Percentiles rank a stretch among this genome's conserved stretches.
Conservation (phyloP, 2,888 invertebrate genomes). For the Cataglyphis rosenhaueri region DNA sequence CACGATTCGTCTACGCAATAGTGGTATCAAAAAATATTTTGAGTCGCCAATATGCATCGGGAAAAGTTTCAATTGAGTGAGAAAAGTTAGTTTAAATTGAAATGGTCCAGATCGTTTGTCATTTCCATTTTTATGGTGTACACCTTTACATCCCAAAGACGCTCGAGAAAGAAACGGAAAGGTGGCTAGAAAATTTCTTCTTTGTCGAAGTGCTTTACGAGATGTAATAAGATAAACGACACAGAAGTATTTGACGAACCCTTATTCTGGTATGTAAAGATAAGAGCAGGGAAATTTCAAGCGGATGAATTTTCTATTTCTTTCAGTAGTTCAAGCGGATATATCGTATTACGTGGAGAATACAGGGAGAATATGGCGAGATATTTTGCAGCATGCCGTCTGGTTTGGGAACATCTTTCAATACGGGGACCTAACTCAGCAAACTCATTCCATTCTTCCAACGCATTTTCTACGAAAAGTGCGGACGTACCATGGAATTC, state of each 20-base stretch:
- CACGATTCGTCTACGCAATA: constrained; percentile 4
- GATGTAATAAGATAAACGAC: not conserved
- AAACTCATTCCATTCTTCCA: not conserved
- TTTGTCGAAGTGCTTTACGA: not conserved
- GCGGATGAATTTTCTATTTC: not conserved
- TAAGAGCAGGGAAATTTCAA: not conserved
- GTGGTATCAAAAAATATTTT: constrained; percentile 19
- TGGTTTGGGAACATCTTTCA: constrained; percentile 4
- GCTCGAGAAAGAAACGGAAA: not conserved
- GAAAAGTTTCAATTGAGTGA: constrained; percentile 33
- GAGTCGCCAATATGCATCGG: not conserved
- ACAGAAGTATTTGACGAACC: not conserved
- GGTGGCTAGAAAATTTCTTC: not conserved
- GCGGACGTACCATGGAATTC: constrained; percentile 3
- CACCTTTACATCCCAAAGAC: not conserved
- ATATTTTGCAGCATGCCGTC: not conserved
- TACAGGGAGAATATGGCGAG: not conserved
- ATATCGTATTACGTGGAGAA: not conserved
- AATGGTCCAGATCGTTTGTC: constrained; percentile 13
- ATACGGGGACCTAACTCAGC: constrained; percentile 6
- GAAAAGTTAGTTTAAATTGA: constrained; percentile 22
- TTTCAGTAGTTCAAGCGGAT: not conserved
- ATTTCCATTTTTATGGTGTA: not conserved
- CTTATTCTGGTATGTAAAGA: not conserved
- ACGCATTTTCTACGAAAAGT: not conserved